Evolutionary conservation across 1,140 invertebrate species (phyloP).

Genomic region (Lepidostoma basale): DNA sequence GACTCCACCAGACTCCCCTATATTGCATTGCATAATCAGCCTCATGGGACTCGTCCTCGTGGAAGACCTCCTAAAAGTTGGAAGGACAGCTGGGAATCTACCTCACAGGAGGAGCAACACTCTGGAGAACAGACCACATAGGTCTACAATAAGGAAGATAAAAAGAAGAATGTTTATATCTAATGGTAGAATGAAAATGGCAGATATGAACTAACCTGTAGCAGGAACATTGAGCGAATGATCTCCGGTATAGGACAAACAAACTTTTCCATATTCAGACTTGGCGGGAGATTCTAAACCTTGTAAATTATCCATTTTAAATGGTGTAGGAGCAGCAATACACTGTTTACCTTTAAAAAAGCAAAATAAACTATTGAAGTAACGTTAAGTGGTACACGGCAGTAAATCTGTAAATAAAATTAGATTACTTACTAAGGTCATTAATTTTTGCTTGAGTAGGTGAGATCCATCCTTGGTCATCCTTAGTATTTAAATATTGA

Average conservation of each 20-base stretch:
- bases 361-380: not conserved
- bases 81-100: too few relatives aligned
- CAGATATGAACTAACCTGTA: conserved; percentile 32
- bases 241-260: conserved; percentile 19
- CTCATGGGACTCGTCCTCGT: too few relatives aligned
- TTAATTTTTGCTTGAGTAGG: conserved; percentile 28
- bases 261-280: conserved; percentile 9
- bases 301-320: conserved; percentile 16
- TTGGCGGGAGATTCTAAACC: not conserved
- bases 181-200: too few relatives aligned
- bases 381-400: not conserved
- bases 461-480: conserved; percentile 39
- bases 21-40: too few relatives aligned
- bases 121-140: too few relatives aligned
- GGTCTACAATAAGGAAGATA: too few relatives aligned
- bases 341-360: conserved; percentile 39
- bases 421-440: conserved; percentile 36
- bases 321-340: conserved; percentile 31
- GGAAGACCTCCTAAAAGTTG: too few relatives aligned
- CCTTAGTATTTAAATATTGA: conserved; percentile 7
- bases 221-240: conserved; percentile 33
- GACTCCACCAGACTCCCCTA: too few relatives aligned
- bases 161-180: too few relatives aligned
- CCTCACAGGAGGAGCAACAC: too few relatives aligned
- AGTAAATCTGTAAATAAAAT: not conserved